Conservation (phyloP, 2,113 vertebrate genomes). For the Ceyx cyanopectus region DNA sequence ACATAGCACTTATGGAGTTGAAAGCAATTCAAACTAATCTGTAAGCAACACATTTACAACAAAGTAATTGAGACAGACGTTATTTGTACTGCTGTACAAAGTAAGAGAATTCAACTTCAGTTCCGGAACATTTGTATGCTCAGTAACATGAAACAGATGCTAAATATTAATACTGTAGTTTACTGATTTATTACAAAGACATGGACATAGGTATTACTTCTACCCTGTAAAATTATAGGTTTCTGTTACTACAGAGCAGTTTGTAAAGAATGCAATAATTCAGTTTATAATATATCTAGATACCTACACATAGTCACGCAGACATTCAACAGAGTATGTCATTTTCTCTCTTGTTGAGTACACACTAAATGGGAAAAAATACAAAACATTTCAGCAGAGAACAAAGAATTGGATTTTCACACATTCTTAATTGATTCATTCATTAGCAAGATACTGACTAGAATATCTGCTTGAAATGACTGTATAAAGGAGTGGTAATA, state of each 20-base stretch:
- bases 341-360: constrained; percentile 89
- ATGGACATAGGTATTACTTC: background rate
- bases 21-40: background rate
- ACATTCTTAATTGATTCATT: background rate
- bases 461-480: background rate
- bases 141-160: background rate
- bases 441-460: background rate
- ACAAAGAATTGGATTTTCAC: background rate
- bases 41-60: background rate
- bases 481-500: background rate
- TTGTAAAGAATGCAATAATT: background rate
- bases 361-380: constrained; percentile 80
- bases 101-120: background rate
- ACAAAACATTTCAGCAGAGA: background rate
- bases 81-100: background rate
- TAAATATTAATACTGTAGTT: background rate
- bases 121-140: background rate
- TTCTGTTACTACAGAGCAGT: background rate
- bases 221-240: background rate
- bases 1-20: background rate
- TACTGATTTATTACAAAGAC: background rate
- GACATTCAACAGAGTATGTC: constrained; percentile 89
- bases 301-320: constrained; percentile 92
- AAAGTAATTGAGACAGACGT: background rate
- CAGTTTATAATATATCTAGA: background rate